These are phyloP conservation scores for Paradisaea rubra DNA, from an alignment of 2,113 vertebrate genomes.

Conservation along the genomic window DNA sequence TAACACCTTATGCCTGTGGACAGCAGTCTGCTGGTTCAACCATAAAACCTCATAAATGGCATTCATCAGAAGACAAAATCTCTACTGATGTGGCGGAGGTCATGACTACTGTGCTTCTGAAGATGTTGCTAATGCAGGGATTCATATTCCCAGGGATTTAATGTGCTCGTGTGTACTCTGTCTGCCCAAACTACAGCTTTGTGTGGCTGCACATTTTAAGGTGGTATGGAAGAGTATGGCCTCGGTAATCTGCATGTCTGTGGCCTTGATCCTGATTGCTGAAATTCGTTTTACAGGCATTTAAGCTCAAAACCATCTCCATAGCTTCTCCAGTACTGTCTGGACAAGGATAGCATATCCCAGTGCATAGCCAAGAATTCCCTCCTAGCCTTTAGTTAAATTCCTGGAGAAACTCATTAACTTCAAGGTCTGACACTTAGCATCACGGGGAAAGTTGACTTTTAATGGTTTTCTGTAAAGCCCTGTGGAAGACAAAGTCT, in stretches of 20 bases:
- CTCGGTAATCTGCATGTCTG: not conserved
- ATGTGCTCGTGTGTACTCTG: not conserved
- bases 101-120: not conserved
- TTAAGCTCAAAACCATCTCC: not conserved
- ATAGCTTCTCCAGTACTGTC: not conserved
- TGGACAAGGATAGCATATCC: not conserved
- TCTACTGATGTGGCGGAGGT: not conserved
- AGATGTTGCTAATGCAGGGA: accelerated
- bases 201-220: not conserved
- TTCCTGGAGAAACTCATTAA: not conserved
- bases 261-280: not conserved
- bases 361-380: not conserved
- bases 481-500: not conserved
- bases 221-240: not conserved
- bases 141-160: not conserved
- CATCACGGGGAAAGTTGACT: not conserved
- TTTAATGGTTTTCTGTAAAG: not conserved
- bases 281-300: not conserved
- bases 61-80: not conserved
- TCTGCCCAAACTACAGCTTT: not conserved
- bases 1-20: not conserved
- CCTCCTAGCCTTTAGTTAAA: not conserved
- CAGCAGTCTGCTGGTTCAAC: not conserved
- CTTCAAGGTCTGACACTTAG: not conserved
- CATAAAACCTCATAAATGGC: not conserved